A percentile compares a stretch with the other conserved stretches of the same genome.
Evolutionary conservation across 2,113 vertebrate species (phyloP).

Genomic region (Anolis sagrei): DNA sequence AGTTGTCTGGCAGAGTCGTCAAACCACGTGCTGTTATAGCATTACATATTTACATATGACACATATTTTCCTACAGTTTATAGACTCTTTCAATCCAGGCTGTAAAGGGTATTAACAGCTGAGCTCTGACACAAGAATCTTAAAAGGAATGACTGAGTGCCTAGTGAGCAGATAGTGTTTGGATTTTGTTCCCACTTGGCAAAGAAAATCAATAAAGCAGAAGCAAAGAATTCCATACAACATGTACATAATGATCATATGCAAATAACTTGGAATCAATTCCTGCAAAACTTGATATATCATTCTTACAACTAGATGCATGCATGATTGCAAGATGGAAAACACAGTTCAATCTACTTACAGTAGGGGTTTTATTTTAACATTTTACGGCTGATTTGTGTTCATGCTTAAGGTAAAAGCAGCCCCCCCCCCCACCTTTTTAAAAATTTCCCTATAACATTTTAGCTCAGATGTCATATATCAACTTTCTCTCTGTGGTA

Average conservation of each 20-base stretch:
- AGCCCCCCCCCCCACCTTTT: too few species aligned
- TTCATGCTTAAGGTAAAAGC: not conserved
- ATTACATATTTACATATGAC: not conserved
- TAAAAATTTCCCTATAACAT: too few species aligned
- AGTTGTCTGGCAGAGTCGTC: not conserved
- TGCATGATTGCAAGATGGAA: not conserved
- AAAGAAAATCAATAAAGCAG: not conserved
- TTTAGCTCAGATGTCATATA: not conserved
- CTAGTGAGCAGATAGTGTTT: not conserved
- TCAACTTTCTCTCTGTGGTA: fast-evolving
- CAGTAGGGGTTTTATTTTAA: not conserved
- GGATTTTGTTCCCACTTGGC: not conserved
- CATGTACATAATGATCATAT: not conserved
- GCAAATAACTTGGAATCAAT: not conserved
- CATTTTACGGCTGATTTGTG: not conserved
- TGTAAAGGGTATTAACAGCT: not conserved
- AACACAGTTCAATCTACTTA: not conserved
- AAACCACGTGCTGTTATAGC: not conserved
- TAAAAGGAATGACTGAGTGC: not conserved
- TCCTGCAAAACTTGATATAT: not conserved
- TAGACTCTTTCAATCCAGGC: not conserved
- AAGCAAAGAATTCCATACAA: fast-evolving
- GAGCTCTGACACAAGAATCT: not conserved
- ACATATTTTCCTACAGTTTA: not conserved
- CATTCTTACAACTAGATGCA: not conserved